phyloP scores from a whole-genome alignment of 1,140 invertebrate genomes.

The Holcopasites calliopsidis region DNA sequence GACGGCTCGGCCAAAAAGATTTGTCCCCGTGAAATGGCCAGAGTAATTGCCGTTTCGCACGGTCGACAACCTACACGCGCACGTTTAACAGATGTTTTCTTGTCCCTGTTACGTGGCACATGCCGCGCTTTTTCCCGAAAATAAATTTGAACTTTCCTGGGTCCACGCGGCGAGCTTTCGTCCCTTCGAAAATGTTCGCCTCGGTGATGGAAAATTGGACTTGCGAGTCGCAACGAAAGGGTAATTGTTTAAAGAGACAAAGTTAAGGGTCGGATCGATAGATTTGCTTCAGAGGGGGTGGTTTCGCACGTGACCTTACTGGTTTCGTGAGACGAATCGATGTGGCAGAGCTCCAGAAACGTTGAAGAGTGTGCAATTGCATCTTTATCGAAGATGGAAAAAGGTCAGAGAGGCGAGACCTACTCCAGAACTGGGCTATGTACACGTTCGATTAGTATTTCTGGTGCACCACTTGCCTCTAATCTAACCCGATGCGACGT shows the following conservation, averaged over 20 bases:
- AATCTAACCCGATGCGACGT: no score
- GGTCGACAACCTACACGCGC: background rate
- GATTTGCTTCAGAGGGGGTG: background rate
- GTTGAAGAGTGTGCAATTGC: conserved; percentile 7
- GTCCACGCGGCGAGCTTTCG: no score
- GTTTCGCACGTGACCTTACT: background rate
- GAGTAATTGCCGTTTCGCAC: background rate
- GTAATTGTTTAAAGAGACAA: no score
- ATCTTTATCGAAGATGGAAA: background rate
- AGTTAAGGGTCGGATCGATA: background rate
- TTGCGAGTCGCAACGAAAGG: no score
- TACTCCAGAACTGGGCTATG: background rate
- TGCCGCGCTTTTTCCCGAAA: no score
- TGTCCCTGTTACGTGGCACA: no score
- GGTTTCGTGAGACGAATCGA: background rate
- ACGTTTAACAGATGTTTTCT: background rate
- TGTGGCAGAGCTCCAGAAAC: conserved; percentile 17
- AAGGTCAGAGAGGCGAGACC: conserved; percentile 1
- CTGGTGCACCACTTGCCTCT: no score
- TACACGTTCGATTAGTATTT: background rate
- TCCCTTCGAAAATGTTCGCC: no score
- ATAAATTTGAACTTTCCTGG: no score
- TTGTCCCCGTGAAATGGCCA: no score
- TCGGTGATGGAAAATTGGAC: no score
- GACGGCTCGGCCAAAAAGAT: background rate